Evolutionary conservation across 64 coral and sea anemone species (phyloP).

Genomic region (Acropora yongei): DNA sequence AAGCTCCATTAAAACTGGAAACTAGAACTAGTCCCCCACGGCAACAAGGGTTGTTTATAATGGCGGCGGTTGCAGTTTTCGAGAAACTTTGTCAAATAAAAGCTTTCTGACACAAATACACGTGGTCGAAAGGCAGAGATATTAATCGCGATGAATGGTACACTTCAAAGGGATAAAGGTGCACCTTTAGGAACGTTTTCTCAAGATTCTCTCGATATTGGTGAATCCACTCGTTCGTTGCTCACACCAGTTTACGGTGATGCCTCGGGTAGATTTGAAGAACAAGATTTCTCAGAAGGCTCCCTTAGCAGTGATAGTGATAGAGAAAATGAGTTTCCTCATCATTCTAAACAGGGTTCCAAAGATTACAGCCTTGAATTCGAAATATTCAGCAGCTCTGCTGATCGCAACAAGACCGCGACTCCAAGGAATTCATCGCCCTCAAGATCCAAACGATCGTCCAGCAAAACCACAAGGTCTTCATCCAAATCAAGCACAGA

Average conservation of each 20-base stretch:
- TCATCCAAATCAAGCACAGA: constrained; percentile 32
- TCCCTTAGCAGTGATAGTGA: constrained; percentile 66
- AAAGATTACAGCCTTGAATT: constrained; percentile 27
- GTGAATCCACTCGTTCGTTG: constrained; percentile 88
- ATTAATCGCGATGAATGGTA: neutral
- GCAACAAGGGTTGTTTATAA: neutral
- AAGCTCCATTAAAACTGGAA: neutral
- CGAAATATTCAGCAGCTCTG: neutral
- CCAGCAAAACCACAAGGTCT: constrained; percentile 6
- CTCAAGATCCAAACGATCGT: constrained; percentile 4
- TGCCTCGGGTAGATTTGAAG: constrained; percentile 3
- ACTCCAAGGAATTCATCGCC: neutral
- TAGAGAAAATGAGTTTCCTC: constrained; percentile 6
- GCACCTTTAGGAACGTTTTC: constrained; percentile 42
- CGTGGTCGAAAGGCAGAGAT: neutral
- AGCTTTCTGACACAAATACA: neutral
- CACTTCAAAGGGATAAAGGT: neutral
- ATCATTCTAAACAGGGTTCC: neutral
- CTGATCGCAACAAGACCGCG: neutral
- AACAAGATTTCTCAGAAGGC: constrained; percentile 63
- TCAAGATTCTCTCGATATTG: constrained; percentile 67
- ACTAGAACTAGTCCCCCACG: neutral
- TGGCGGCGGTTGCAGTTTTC: constrained; percentile 27
- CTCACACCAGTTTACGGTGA: constrained; percentile 56
- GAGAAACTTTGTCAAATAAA: neutral